phyloP scores from a whole-genome alignment of 23 tunicate species.

The Styela plicata region DNA sequence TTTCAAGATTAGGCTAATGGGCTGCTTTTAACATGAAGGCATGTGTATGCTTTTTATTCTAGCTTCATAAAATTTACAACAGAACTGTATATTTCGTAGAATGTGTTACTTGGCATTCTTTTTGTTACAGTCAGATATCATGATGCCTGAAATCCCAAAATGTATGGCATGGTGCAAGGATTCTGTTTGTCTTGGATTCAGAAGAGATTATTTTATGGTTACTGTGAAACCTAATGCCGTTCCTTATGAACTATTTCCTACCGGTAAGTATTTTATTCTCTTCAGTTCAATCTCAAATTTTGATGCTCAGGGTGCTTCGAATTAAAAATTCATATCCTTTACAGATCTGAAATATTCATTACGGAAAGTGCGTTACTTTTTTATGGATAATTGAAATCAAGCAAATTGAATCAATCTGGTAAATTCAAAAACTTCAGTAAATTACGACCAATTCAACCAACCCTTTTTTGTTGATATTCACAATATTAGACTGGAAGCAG shows the following conservation, averaged over 20 bases:
- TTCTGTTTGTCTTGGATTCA: constrained; percentile 77
- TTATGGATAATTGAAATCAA: background rate
- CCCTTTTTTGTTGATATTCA: no score
- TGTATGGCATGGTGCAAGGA: constrained; percentile 87
- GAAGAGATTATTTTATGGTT: constrained; percentile 54
- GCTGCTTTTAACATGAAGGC: no score
- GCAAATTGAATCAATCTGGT: no score
- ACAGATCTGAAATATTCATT: background rate
- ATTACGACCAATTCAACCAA: no score
- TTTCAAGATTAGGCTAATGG: no score
- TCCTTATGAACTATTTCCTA: constrained; percentile 68
- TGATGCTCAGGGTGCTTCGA: background rate
- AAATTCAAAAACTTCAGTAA: no score
- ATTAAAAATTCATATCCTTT: background rate
- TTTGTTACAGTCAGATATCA: constrained; percentile 68
- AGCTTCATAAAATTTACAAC: no score
- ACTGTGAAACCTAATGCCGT: constrained; percentile 14
- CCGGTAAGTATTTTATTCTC: constrained; percentile 43
- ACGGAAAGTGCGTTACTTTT: background rate
- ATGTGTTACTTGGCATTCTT: no score
- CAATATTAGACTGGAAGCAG: no score
- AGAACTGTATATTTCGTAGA: no score
- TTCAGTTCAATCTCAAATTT: background rate
- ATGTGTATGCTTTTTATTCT: no score
- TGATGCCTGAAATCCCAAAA: constrained; percentile 64